Evolutionary conservation across 2,888 invertebrate genomes (phyloP).

Genomic region (Melieria omissa): DNA sequence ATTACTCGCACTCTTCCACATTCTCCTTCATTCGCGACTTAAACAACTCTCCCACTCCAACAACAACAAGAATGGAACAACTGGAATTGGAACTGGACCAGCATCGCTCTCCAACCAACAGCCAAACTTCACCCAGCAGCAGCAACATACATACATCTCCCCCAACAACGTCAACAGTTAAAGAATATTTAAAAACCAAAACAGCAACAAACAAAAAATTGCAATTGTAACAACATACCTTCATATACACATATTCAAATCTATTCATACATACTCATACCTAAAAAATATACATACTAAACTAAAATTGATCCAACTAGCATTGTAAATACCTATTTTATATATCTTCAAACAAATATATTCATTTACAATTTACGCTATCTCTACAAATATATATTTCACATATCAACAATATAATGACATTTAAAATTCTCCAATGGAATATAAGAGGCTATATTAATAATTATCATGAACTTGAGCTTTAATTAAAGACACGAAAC

Average conservation of each 20-base stretch:
- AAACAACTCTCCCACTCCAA: too few relatives aligned
- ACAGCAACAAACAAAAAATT: background rate
- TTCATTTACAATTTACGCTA: too few relatives aligned
- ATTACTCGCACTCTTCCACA: too few relatives aligned
- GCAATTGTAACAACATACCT: background rate
- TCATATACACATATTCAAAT: background rate
- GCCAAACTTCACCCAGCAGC: too few relatives aligned
- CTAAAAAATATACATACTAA: background rate
- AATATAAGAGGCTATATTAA: background rate
- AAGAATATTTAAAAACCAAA: slow-evolving; percentile 2
- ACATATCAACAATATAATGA: too few relatives aligned
- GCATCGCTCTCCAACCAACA: background rate
- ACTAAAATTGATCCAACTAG: background rate
- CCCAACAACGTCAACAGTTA: background rate
- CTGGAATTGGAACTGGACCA: too few relatives aligned
- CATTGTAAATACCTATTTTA: background rate
- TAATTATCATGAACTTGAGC: background rate
- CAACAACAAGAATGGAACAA: too few relatives aligned
- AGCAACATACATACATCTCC: background rate
- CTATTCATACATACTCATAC: background rate
- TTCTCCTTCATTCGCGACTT: too few relatives aligned
- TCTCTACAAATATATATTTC: too few relatives aligned
- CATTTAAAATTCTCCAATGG: too few relatives aligned
- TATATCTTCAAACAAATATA: too few relatives aligned
- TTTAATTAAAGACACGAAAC: background rate